These are phyloP conservation scores for Ophiodon elongatus DNA, from an alignment of 2,113 vertebrate species.

Conservation along the genomic window DNA sequence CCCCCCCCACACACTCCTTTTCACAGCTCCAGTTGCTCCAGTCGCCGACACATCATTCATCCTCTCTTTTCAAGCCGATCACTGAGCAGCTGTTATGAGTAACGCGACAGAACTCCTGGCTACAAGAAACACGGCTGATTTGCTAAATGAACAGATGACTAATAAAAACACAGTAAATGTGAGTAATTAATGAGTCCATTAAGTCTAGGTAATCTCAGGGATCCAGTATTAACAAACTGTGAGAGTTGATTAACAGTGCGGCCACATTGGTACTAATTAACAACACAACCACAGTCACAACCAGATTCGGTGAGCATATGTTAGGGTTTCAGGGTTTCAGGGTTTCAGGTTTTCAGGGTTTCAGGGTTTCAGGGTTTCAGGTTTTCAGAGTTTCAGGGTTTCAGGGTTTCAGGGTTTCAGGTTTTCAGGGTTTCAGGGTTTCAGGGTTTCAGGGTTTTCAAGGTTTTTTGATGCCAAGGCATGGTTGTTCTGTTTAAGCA, in stretches of 20 bases:
- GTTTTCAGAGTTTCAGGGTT: no score
- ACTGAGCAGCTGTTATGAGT: constrained; percentile 68
- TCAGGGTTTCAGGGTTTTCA: no score
- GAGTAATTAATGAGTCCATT: constrained; percentile 82
- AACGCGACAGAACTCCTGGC: constrained; percentile 66
- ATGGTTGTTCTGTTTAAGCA: neutral
- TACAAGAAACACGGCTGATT: constrained; percentile 42
- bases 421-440: no score
- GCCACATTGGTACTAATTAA: constrained; percentile 68
- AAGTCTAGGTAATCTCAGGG: constrained; percentile 72
- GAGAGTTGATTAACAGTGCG: constrained; percentile 73
- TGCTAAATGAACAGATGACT: constrained; percentile 64
- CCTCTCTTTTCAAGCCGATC: constrained; percentile 47
- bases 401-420: neutral
- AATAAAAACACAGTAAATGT: constrained; percentile 76
- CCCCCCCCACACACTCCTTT: neutral
- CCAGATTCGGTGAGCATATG: constrained; percentile 58
- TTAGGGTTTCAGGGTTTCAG: constrained; percentile 59
- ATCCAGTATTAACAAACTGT: constrained; percentile 81
- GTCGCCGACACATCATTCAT: constrained; percentile 55
- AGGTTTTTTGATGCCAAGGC: neutral
- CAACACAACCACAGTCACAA: constrained; percentile 76
- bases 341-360: neutral
- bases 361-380: no score
- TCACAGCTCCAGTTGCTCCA: constrained; percentile 41